Percentiles rank a stretch among this genome's conserved stretches.
phyloP scores from a whole-genome alignment of 2,797 vertebrate species.

The Sebastes oblongus region DNA sequence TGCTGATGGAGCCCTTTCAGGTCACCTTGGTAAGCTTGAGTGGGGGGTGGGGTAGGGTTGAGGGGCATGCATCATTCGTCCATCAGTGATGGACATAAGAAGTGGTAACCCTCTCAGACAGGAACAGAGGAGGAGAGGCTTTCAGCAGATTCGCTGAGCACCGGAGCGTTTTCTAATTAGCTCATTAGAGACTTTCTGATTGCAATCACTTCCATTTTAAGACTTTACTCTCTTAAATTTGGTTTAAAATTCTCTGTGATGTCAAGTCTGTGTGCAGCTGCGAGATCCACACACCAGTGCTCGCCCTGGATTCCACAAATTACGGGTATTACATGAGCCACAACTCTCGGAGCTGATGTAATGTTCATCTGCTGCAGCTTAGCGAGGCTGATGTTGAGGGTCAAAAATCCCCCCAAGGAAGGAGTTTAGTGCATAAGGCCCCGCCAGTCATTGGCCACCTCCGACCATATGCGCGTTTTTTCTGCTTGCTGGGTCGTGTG shows the following conservation, averaged over 20 bases:
- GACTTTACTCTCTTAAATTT: slow-evolving; percentile 46
- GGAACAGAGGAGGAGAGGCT: slow-evolving; percentile 41
- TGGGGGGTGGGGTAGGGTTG: slow-evolving; percentile 8
- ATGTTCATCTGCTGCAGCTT: slow-evolving; percentile 55
- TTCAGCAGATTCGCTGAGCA: slow-evolving; percentile 42
- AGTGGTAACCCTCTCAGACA: slow-evolving; percentile 38
- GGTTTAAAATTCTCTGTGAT: slow-evolving; percentile 16
- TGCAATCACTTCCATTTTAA: slow-evolving; percentile 77
- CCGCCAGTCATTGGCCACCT: slow-evolving; percentile 14
- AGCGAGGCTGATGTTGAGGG: slow-evolving; percentile 48
- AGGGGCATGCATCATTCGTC: slow-evolving; percentile 30
- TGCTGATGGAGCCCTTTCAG: slow-evolving; percentile 38
- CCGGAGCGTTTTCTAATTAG: slow-evolving; percentile 68
- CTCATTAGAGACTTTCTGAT: slow-evolving; percentile 72
- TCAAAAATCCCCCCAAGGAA: slow-evolving; percentile 37
- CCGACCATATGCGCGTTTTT: slow-evolving; percentile 11
- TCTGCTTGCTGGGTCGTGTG: slow-evolving; percentile 17
- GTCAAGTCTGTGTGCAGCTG: slow-evolving; percentile 14
- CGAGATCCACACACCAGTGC: slow-evolving; percentile 17
- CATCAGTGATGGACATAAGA: slow-evolving; percentile 32
- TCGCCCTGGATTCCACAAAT: slow-evolving; percentile 52
- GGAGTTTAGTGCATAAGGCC: slow-evolving; percentile 27
- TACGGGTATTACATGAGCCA: slow-evolving; percentile 41
- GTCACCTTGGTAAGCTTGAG: slow-evolving; percentile 63
- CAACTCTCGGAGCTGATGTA: slow-evolving; percentile 50